These are phyloP conservation scores for Ylistrum balloti DNA, from an alignment of 1,140 invertebrate species.

Conservation along the genomic window DNA sequence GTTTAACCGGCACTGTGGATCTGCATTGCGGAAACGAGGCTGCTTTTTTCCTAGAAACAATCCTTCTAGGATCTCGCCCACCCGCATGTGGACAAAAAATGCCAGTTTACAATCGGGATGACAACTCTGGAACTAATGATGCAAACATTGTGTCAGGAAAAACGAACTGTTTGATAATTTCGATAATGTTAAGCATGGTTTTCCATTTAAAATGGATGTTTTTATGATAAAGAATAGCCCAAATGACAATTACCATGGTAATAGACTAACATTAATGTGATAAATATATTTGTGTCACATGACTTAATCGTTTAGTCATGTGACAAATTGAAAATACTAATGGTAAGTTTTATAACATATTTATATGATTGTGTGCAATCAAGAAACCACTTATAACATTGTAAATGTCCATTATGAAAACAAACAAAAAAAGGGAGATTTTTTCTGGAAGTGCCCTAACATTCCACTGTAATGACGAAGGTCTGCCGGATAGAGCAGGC, in stretches of 20 bases:
- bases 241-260: neutral
- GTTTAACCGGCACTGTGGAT: conserved; percentile 51
- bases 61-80: conserved; percentile 42
- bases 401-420: conserved; percentile 11
- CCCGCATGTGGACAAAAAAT: conserved; percentile 45
- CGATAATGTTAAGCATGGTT: neutral
- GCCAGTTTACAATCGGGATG: conserved; percentile 27
- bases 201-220: neutral
- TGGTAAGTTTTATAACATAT: no score
- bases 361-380: neutral
- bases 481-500: neutral
- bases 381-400: neutral
- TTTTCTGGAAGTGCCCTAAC: neutral
- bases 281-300: neutral
- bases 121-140: neutral
- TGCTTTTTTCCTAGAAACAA: conserved; percentile 55
- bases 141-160: neutral
- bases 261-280: neutral
- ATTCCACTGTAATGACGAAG: neutral
- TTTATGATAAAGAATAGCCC: neutral
- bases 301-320: neutral
- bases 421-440: neutral
- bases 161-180: conserved; percentile 10
- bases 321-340: neutral
- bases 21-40: conserved; percentile 49